phyloP scores from a whole-genome alignment of 2,113 vertebrate genomes.

The Gavialis gangeticus region DNA sequence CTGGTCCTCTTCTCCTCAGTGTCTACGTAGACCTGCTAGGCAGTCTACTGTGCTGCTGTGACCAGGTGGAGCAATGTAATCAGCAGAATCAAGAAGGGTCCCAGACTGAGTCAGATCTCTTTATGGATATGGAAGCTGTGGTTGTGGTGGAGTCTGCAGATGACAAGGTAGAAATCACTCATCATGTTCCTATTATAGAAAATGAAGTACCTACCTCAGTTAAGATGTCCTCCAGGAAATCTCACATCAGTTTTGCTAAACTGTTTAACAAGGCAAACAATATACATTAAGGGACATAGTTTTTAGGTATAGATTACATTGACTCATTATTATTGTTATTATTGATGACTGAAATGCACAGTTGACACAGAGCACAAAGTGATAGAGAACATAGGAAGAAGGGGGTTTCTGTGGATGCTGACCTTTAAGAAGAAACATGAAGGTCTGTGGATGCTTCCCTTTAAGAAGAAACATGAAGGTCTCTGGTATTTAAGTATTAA shows the following conservation, averaged over 20 bases:
- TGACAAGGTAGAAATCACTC: conserved; percentile 73
- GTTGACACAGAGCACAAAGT: not conserved
- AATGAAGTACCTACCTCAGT: not conserved
- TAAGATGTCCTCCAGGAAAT: not conserved
- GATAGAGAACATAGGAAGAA: not conserved
- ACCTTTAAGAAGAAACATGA: not conserved
- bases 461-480: not conserved
- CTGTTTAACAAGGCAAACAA: not conserved
- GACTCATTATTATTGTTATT: not conserved
- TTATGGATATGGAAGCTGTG: conserved; percentile 78
- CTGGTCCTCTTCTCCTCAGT: conserved; percentile 72
- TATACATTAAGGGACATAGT: not conserved
- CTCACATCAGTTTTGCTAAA: not conserved
- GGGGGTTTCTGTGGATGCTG: not conserved
- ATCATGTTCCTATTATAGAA: not conserved
- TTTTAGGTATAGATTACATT: not conserved
- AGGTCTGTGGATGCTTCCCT: not conserved
- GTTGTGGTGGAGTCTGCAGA: conserved; percentile 51
- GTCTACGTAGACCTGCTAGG: conserved; percentile 82
- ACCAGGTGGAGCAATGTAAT: conserved; percentile 40
- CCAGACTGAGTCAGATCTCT: conserved; percentile 76
- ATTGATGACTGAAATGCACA: not conserved
- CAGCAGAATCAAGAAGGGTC: conserved; percentile 23
- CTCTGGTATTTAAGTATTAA: not conserved
- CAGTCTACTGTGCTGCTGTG: conserved; percentile 76